Conservation (phyloP, 2,113 vertebrate species). For the Scophthalmus maximus region DNA sequence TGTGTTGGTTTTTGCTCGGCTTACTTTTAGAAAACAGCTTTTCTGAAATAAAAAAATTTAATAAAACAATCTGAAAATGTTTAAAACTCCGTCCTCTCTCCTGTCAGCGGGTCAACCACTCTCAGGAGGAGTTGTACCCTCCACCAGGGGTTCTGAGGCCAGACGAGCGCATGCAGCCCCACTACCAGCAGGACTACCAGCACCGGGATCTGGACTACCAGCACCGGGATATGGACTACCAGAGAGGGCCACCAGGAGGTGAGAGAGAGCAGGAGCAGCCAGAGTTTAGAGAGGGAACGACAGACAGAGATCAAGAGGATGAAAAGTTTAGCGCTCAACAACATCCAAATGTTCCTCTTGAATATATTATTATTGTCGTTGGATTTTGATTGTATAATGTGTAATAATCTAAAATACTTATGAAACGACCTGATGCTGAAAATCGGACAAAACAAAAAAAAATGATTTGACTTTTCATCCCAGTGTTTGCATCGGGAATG, state of each 20-base stretch:
- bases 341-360: slow-evolving; percentile 18
- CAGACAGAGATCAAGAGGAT: neutral
- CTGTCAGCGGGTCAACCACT: slow-evolving; percentile 87
- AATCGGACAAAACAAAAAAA: no score
- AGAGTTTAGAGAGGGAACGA: neutral
- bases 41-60: no score
- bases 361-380: neutral
- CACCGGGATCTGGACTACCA: slow-evolving; percentile 83
- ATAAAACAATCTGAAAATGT: no score
- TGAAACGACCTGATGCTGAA: no score
- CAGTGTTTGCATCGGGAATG: no score
- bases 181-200: slow-evolving; percentile 83
- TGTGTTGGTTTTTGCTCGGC: no score
- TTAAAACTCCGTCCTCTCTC: neutral
- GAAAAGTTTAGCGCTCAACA: neutral
- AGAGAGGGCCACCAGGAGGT: slow-evolving; percentile 74
- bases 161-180: slow-evolving; percentile 84
- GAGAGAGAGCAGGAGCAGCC: neutral
- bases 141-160: slow-evolving; percentile 83
- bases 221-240: slow-evolving; percentile 82
- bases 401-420: neutral
- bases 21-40: no score
- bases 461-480: no score
- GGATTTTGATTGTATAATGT: neutral
- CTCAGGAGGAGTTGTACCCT: slow-evolving; percentile 92